These are phyloP conservation scores for Amaurobius ferox DNA, from an alignment of 2,888 invertebrate species.

Conservation along the genomic window DNA sequence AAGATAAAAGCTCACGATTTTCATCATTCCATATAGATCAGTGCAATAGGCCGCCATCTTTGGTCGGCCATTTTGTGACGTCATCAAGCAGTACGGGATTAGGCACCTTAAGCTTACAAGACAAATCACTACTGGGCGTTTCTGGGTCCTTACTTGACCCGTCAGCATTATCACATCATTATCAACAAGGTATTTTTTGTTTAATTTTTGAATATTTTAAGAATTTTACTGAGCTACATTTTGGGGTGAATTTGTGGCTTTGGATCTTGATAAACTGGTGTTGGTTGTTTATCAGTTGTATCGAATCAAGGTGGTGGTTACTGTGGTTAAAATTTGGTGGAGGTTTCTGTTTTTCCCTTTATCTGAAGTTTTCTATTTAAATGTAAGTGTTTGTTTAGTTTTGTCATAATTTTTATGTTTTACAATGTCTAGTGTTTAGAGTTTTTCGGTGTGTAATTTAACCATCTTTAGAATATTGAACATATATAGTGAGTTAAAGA, in stretches of 20 bases:
- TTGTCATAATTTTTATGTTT: too few species aligned
- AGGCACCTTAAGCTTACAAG: slow-evolving; percentile 50
- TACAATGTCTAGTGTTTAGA: too few species aligned
- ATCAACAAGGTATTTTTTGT: slow-evolving; percentile 63
- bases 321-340: background rate
- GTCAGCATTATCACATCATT: slow-evolving; percentile 55
- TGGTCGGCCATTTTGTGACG: slow-evolving; percentile 56
- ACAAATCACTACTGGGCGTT: slow-evolving; percentile 57
- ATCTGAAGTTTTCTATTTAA: too few species aligned
- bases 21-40: slow-evolving; percentile 57
- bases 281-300: background rate
- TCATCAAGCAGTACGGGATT: slow-evolving; percentile 44
- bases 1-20: slow-evolving; percentile 34
- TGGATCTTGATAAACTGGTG: slow-evolving; percentile 27
- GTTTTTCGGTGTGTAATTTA: too few species aligned
- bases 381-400: too few species aligned
- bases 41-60: slow-evolving; percentile 66
- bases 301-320: slow-evolving; percentile 18
- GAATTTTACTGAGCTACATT: background rate
- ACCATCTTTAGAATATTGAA: too few species aligned
- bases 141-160: slow-evolving; percentile 58
- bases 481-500: too few species aligned
- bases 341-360: background rate
- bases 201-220: background rate
- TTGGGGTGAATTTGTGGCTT: background rate